Evolutionary conservation across 2,888 invertebrate species (phyloP).

Genomic region (Masnerella sp.): DNA sequence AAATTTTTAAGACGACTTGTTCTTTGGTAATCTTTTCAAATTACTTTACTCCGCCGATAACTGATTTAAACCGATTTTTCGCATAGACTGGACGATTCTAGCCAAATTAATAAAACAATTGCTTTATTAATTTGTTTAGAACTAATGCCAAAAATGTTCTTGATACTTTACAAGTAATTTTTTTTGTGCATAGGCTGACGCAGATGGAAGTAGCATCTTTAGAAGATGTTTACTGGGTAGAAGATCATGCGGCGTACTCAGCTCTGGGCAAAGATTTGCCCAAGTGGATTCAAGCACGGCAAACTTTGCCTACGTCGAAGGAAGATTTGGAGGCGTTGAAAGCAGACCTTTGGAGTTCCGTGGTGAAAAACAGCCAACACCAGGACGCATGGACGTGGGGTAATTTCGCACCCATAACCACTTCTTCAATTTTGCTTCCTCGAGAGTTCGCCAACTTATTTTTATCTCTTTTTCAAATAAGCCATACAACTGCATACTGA

Average conservation of each 20-base stretch:
- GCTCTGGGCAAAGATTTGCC: slow-evolving; percentile 89
- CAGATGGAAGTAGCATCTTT: slow-evolving; percentile 90
- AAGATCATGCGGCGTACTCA: slow-evolving; percentile 87
- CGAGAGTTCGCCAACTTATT: slow-evolving; percentile 12
- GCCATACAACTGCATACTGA: slow-evolving; percentile 11
- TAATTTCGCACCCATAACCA: slow-evolving; percentile 64
- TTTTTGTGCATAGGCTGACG: slow-evolving; percentile 80
- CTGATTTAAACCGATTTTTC: too few species aligned
- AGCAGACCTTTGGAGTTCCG: slow-evolving; percentile 90
- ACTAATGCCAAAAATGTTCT: too few species aligned
- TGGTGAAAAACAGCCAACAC: slow-evolving; percentile 90
- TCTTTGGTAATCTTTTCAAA: too few species aligned
- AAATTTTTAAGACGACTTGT: too few species aligned
- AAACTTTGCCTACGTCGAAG: slow-evolving; percentile 89
- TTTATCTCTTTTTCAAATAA: slow-evolving; percentile 34
- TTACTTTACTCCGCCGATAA: too few species aligned
- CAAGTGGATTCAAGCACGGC: slow-evolving; percentile 88
- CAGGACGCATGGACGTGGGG: slow-evolving; percentile 96
- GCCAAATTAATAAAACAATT: too few species aligned
- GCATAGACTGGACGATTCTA: too few species aligned
- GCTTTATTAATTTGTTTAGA: too few species aligned
- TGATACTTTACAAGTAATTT: too few species aligned
- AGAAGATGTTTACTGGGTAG: slow-evolving; percentile 94
- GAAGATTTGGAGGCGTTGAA: slow-evolving; percentile 87
- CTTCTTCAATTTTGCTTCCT: not conserved